Evolutionary conservation across 2,888 invertebrate genomes (phyloP).

Genomic region (Drosophila flavopinicola): DNA sequence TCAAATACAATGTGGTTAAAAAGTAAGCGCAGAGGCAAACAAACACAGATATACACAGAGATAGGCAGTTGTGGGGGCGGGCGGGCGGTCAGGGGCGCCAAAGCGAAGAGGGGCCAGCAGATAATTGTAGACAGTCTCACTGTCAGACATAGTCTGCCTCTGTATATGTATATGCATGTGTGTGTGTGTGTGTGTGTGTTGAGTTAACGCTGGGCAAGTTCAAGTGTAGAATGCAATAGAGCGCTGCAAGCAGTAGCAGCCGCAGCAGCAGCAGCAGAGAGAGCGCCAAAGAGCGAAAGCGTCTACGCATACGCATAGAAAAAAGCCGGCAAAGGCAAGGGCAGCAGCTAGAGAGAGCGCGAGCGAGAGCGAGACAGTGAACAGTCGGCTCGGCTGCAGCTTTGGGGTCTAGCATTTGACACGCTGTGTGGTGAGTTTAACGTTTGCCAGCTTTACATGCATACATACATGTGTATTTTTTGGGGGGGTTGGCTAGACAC

Average conservation of each 20-base stretch:
- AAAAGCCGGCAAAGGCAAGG: constrained; percentile 73
- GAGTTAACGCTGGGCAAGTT: constrained; percentile 74
- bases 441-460: constrained; percentile 22
- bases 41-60: constrained; percentile 53
- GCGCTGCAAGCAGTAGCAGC: constrained; percentile 51
- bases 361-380: constrained; percentile 13
- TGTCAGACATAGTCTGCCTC: constrained; percentile 28
- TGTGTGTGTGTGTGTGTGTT: constrained; percentile 37
- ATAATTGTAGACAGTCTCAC: constrained; percentile 57
- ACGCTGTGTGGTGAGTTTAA: constrained; percentile 65
- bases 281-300: constrained; percentile 37
- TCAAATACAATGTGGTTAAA: constrained; percentile 79
- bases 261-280: constrained; percentile 22
- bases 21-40: constrained; percentile 67
- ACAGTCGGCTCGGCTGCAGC: constrained; percentile 18
- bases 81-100: not conserved
- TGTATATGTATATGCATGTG: constrained; percentile 5
- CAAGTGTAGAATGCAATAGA: constrained; percentile 79
- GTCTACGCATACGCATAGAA: constrained; percentile 76
- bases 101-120: constrained; percentile 36
- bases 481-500: constrained; percentile 75
- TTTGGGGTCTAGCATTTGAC: constrained; percentile 20
- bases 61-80: not conserved
- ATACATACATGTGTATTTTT: constrained; percentile 1
- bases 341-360: constrained; percentile 30